phyloP scores from a whole-genome alignment of 2,113 vertebrate genomes.

The Bothrops jararaca region DNA sequence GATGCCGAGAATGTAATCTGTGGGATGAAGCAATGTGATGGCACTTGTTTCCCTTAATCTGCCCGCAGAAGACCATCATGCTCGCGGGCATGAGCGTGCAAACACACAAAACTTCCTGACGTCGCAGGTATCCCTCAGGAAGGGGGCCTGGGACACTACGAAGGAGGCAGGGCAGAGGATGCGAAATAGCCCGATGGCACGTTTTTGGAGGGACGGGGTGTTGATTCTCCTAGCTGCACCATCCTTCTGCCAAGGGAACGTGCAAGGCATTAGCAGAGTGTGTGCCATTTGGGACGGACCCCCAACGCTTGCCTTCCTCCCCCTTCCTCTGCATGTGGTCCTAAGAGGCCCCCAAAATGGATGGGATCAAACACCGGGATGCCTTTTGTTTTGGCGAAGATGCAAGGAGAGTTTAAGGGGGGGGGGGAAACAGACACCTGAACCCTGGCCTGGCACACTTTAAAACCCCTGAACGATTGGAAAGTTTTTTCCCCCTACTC shows the following conservation, averaged over 20 bases:
- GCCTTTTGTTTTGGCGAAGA: not conserved
- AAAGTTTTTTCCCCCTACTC: not conserved
- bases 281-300: not conserved
- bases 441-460: not conserved
- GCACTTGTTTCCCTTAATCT: not conserved
- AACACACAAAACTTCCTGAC: not conserved
- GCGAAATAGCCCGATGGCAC: not conserved
- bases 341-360: not conserved
- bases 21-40: not conserved
- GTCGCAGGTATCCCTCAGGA: not conserved
- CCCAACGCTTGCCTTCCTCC: no score
- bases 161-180: not conserved
- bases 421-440: not conserved
- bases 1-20: not conserved
- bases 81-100: not conserved
- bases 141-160: not conserved
- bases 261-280: not conserved
- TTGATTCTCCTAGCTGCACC: not conserved
- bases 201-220: not conserved
- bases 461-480: not conserved
- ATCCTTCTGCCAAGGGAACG: not conserved
- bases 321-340: not conserved
- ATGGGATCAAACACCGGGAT: not conserved
- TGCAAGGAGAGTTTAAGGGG: not conserved
- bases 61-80: not conserved